Evolutionary conservation across 2,113 vertebrate species (phyloP), one percentile per base, ranked within the genome.

Genomic region (Odontesthes bonariensis): DNA sequence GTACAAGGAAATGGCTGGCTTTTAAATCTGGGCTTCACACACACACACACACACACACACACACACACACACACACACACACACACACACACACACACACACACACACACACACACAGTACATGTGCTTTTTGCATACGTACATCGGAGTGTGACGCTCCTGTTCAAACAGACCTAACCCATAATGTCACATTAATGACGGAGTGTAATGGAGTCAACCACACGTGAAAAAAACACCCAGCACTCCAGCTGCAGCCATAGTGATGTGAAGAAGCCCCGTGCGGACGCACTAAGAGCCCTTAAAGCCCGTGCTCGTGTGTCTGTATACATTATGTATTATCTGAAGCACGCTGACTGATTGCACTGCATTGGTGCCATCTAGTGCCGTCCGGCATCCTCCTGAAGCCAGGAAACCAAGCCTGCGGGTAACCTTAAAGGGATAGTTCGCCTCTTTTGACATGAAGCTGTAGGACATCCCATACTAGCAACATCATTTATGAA

Each of bases 311-410:
- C 32, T 3, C 32, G 13, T 66, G 27, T 54, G 51, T 31, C 31
- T 53, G 17, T 22, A 6, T 52, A 51, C n/a, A 23, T 62, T 8
- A 40, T 31, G 5, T 5, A 56, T 57, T 31, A 49, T 44, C 23
- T 14, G 4, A 66, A 54, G 51, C 68, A n/a, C 1, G 13, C 20
- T 27, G 57, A 60, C 31, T 6, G 46, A 59, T 73, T 58, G 53
- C 61, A 82, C 2, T 63, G 53, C 82, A 65, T 42, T 87, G 69
- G 81, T 89, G 86, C 89, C 89, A 89, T 68, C 87, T 89, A 86
- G 82, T 88, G 87, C 77, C 42, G 51, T 56, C 49, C 73, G 31
- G n/a, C 47, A 58, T 60, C 35, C 42, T 35, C 75, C 44, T 61
- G n/a, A 10, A 57, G 63, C 35, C 47, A 53, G 35, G n/a, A n/a